phyloP scores from a whole-genome alignment of 2,113 vertebrate species.

The Hyperopisus bebe region DNA sequence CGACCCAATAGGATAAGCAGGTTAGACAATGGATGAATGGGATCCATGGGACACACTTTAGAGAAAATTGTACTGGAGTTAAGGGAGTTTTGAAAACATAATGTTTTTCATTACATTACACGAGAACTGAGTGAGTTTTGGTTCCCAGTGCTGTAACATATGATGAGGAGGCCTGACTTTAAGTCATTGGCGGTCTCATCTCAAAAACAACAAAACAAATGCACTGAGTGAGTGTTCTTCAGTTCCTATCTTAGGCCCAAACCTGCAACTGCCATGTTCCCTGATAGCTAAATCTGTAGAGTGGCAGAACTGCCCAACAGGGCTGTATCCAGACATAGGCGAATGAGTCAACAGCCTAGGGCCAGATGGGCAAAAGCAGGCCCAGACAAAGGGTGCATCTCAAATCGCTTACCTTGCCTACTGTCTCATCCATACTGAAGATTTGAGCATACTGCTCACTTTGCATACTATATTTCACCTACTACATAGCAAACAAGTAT shows the following conservation, averaged over 20 bases:
- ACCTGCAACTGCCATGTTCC: not conserved
- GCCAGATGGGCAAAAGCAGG: not conserved
- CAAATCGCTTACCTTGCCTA: too few species aligned
- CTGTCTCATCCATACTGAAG: too few species aligned
- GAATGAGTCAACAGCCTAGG: not conserved
- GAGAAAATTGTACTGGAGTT: not conserved
- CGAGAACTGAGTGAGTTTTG: not conserved
- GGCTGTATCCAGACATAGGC: not conserved
- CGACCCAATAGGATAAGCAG: too few species aligned
- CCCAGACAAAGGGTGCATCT: not conserved
- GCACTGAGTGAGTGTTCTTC: not conserved
- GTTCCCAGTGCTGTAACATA: too few species aligned
- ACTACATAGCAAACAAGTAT: too few species aligned
- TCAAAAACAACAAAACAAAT: too few species aligned
- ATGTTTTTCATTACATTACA: not conserved
- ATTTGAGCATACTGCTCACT: too few species aligned
- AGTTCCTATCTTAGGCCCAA: not conserved
- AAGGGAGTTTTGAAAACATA: not conserved
- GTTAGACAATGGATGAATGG: too few species aligned
- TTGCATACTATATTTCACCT: too few species aligned
- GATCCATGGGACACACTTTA: not conserved
- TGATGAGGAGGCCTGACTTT: too few species aligned
- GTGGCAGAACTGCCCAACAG: not conserved
- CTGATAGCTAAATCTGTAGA: not conserved
- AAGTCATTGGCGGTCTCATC: too few species aligned